Evolutionary conservation across 2,888 invertebrate species (phyloP), one percentile per base, ranked within the genome.

Genomic region (Syritta pipiens): DNA sequence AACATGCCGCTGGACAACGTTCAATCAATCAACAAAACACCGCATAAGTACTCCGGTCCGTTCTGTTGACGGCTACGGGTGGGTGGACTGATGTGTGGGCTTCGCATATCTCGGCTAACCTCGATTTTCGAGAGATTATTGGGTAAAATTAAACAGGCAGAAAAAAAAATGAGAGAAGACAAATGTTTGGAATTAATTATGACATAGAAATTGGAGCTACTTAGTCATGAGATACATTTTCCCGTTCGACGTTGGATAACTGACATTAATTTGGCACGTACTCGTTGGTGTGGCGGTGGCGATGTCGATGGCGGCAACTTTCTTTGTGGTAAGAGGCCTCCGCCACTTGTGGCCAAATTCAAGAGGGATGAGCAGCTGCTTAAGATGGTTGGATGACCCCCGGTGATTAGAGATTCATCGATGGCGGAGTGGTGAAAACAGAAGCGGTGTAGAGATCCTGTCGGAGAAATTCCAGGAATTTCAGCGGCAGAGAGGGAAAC

Each of bases 71-170:
- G n/a, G n/a, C n/a, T n/a, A n/a, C n/a, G n/a, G n/a, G n/a, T 68
- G 57, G 57, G 57, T 49, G 68, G 68, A 59, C 30, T 32, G 12
- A 10, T 37, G 22, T 17, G 68, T 68, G 68, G 68, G 68, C 57
- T 22, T 7, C 35, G n/a, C n/a, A n/a, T 6, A 14, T 40, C 24
- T 24, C 32, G 4, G 28, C 22, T 57, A 59, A 59, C 68, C 68
- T 68, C 68, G 57, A 68, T 68, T 68, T 49, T 68, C 48, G 30
- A 57, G 48, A 69, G 60, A 42, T 59, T 60, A 69, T 68, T 68
- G 48, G 57, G 67, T 40, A 26, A 68, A 55, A 57, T 48, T 48
- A 57, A 40, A 67, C n/a, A n/a, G n/a, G n/a, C 28, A 28, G 9
- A 28, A 28, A 28, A 28, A 28, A 28, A 28, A 28, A 28, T 5